Percentiles rank a stretch among this genome's conserved stretches.
Conservation (phyloP, 2,113 vertebrate species). For the Lucifuga dentata region DNA sequence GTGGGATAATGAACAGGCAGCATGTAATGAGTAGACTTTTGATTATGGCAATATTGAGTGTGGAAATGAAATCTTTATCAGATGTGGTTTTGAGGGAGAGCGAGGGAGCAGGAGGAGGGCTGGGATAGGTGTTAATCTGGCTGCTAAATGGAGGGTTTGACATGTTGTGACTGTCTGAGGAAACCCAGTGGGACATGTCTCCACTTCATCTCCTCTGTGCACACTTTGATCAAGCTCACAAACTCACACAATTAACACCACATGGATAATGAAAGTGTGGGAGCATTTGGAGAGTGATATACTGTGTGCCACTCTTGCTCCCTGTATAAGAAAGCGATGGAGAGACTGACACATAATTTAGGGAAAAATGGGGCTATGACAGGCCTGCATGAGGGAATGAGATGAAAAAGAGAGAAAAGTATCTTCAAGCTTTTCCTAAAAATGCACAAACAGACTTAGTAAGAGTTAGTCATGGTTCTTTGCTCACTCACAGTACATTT, state of each 20-base stretch:
- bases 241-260: constrained; percentile 33
- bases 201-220: constrained; percentile 41
- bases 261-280: not conserved
- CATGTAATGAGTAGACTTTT: constrained; percentile 84
- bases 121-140: constrained; percentile 86
- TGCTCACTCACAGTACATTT: constrained; percentile 82
- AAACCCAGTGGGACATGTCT: constrained; percentile 32
- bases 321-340: constrained; percentile 26
- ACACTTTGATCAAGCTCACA: constrained; percentile 41
- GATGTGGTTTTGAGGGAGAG: constrained; percentile 86
- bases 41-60: constrained; percentile 87
- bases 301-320: constrained; percentile 8
- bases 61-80: constrained; percentile 86
- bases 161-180: constrained; percentile 75
- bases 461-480: constrained; percentile 83
- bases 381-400: constrained; percentile 42
- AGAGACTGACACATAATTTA: constrained; percentile 33
- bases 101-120: constrained; percentile 70
- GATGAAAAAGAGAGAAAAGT: constrained; percentile 67
- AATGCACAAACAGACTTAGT: constrained; percentile 82
- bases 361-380: constrained; percentile 50
- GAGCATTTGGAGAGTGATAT: not conserved
- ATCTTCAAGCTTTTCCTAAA: constrained; percentile 75
- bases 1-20: constrained; percentile 83
- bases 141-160: constrained; percentile 83